These are phyloP conservation scores for Periophthalmus modestus DNA, from an alignment of 2,113 vertebrate species.

Conservation along the genomic window DNA sequence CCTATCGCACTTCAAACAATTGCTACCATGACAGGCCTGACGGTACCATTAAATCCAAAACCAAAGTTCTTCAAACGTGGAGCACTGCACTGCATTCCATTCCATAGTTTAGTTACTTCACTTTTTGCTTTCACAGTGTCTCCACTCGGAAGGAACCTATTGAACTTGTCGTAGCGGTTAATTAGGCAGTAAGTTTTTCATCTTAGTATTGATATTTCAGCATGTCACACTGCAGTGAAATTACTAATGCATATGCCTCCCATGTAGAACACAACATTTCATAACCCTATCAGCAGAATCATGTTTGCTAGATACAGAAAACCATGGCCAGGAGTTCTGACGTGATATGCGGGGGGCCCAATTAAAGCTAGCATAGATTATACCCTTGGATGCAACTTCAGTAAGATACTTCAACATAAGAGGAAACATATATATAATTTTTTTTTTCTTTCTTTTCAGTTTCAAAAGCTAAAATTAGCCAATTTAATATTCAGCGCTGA, in stretches of 20 bases:
- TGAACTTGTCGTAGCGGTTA: neutral
- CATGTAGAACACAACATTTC: neutral
- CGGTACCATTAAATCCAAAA: too few species aligned
- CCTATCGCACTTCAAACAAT: too few species aligned
- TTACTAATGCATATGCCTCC: neutral
- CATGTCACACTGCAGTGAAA: neutral
- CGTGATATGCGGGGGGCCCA: neutral
- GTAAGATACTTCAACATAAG: neutral
- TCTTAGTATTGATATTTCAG: neutral
- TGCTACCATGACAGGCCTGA: too few species aligned
- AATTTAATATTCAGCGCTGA: constrained; percentile 9
- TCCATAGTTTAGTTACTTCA: neutral
- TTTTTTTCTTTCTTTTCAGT: neutral
- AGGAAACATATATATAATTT: neutral
- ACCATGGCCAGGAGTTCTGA: neutral
- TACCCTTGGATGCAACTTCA: neutral
- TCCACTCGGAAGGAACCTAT: neutral
- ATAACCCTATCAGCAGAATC: neutral
- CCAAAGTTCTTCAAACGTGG: too few species aligned
- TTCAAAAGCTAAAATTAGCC: neutral
- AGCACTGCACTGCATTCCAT: too few species aligned
- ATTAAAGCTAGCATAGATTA: neutral
- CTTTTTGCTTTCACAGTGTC: neutral
- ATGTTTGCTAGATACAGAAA: neutral
- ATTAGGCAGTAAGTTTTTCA: neutral